Base-by-base conservation (phyloP, 2,888 invertebrate genomes). In the Drosophila stalkeri region DNA sequence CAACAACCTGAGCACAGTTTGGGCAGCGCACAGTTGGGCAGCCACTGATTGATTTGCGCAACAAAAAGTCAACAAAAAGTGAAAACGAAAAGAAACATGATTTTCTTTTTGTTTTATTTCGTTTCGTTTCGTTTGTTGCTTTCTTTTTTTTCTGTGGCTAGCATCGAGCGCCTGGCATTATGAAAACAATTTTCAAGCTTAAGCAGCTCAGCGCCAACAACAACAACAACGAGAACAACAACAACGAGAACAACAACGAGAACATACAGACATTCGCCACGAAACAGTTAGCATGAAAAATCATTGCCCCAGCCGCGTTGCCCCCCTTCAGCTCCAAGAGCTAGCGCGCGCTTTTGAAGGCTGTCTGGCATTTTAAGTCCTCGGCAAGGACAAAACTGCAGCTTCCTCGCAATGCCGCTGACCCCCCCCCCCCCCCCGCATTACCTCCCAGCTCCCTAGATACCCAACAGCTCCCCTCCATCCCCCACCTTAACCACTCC, bases 181-280 rank as follows among this genome's bases (percentile, higher is more conserved):
- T 81, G 90, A 90, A 86, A 91, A 90, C 83, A 85, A 87, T 87
- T 85, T 82, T 77, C 72, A 80, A 84, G 91, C 88, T 91, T 82
- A 90, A 91, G 80, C 86, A 82, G 77, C 82, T 82, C 67, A 78
- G 59, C 52, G 20, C 14, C 49, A 12, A 7, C 35, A 68, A 12
- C 54, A 61, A 4, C 60, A 59, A 43, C 44, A 75, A 27, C 39
- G 61, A 12, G 46, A 56, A 14, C 49, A 52, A 44, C 39, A 66
- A n/a, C 44, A 52, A 54, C 43, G 61, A 14, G 52, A 59, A 18
- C 59, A 27, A 41, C 41, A 61, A 49, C 51, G 54, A 61, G 67
- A 62, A 64, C 72, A 72, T 77, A 67, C 81, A 77, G 73, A 77
- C 60, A 75, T 77, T 77, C 61, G 80, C 80, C 76, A 70, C 70